These are phyloP conservation scores for Notolepis coatsorum DNA, from an alignment of 2,797 vertebrate genomes.

Conservation along the genomic window DNA sequence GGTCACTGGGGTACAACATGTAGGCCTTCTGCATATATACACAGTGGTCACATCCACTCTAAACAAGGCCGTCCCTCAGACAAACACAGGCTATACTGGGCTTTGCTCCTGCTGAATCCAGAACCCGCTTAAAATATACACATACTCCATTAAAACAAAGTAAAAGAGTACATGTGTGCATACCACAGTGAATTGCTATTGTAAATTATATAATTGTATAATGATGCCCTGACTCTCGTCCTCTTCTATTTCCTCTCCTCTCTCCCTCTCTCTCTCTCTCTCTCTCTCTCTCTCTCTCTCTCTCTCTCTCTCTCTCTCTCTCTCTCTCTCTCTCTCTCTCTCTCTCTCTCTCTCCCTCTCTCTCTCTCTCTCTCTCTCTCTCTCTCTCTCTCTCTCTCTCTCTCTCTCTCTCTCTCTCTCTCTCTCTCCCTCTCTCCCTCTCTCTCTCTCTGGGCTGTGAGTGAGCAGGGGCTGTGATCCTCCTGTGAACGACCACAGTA, in stretches of 20 bases:
- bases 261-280: background rate
- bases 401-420: slow-evolving; percentile 1
- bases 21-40: background rate
- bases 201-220: slow-evolving; percentile 4
- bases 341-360: background rate
- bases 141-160: background rate
- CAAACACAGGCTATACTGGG: too few relatives aligned
- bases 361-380: background rate
- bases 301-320: background rate
- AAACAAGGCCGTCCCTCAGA: too few relatives aligned
- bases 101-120: too few relatives aligned
- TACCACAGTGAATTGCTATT: slow-evolving; percentile 1
- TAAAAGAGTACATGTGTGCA: background rate
- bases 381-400: background rate
- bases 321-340: background rate
- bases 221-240: background rate
- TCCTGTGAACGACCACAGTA: slow-evolving; percentile 51
- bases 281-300: background rate
- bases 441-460: background rate
- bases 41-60: background rate
- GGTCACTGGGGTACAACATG: background rate
- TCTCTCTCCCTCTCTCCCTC: background rate
- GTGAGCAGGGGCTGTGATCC: too few relatives aligned
- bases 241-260: background rate
- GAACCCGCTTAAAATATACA: too few relatives aligned